Evolutionary conservation across 2,113 vertebrate genomes (phyloP).

Genomic region (Heloderma charlesbogerti): DNA sequence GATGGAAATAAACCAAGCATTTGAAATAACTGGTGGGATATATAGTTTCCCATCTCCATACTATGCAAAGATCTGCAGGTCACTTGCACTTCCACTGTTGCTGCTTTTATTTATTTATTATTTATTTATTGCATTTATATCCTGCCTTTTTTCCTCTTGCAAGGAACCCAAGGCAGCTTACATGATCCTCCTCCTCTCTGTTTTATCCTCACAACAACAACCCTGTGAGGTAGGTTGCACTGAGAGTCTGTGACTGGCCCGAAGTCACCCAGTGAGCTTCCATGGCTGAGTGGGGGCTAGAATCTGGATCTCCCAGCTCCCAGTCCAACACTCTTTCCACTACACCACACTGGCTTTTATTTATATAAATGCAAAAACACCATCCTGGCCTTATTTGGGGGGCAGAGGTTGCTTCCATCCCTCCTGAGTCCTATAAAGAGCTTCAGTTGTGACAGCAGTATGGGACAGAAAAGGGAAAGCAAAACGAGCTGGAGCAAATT

Average conservation of each 20-base stretch:
- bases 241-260: too few relatives aligned
- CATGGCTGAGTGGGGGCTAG: too few relatives aligned
- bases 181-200: too few relatives aligned
- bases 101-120: background rate
- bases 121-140: too few relatives aligned
- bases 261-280: too few relatives aligned
- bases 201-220: too few relatives aligned
- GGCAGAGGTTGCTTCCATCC: background rate
- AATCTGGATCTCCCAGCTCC: too few relatives aligned
- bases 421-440: background rate
- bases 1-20: constrained; percentile 20
- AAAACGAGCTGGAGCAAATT: background rate
- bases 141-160: too few relatives aligned
- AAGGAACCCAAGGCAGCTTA: too few relatives aligned
- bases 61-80: background rate
- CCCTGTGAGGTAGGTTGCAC: too few relatives aligned
- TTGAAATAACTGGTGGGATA: background rate
- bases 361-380: background rate
- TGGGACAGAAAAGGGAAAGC: background rate
- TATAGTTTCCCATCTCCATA: background rate
- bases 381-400: background rate
- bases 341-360: too few relatives aligned
- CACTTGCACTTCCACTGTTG: background rate
- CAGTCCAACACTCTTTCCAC: too few relatives aligned
- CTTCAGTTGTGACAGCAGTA: background rate